Evolutionary conservation across 2,113 vertebrate genomes (phyloP).

Genomic region (Regulus satrapa): DNA sequence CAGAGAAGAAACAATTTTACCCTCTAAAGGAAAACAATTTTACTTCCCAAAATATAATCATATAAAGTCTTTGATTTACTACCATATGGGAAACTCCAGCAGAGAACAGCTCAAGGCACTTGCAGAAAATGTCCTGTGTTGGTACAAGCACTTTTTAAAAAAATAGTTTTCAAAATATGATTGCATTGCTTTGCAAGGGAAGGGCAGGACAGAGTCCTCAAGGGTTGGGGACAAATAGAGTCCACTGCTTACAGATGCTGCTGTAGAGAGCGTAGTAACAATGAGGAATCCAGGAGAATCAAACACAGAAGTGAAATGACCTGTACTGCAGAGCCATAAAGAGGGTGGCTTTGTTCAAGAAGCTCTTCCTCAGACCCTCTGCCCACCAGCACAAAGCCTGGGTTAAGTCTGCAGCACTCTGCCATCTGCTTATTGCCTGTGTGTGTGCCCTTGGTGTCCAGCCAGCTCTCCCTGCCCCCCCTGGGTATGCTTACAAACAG

Average conservation of each 20-base stretch:
- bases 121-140: not conserved
- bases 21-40: not conserved
- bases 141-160: not conserved
- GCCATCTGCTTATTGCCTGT: not conserved
- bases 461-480: not conserved
- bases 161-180: not conserved
- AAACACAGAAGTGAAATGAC: not conserved
- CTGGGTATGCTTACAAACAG: not conserved
- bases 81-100: not conserved
- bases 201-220: not conserved
- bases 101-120: not conserved
- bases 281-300: not conserved
- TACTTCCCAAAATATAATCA: not conserved
- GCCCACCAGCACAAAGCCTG: not conserved
- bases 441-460: not conserved
- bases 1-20: not conserved
- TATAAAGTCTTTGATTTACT: not conserved
- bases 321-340: rapidly evolving
- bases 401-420: not conserved
- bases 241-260: not conserved
- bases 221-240: not conserved
- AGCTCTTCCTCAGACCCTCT: not conserved
- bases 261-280: not conserved
- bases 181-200: not conserved
- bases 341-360: not conserved